Percentiles rank a stretch among this genome's conserved stretches.
phyloP scores from a whole-genome alignment of 1,140 invertebrate species.

The Acromyrmex echinatior region DNA sequence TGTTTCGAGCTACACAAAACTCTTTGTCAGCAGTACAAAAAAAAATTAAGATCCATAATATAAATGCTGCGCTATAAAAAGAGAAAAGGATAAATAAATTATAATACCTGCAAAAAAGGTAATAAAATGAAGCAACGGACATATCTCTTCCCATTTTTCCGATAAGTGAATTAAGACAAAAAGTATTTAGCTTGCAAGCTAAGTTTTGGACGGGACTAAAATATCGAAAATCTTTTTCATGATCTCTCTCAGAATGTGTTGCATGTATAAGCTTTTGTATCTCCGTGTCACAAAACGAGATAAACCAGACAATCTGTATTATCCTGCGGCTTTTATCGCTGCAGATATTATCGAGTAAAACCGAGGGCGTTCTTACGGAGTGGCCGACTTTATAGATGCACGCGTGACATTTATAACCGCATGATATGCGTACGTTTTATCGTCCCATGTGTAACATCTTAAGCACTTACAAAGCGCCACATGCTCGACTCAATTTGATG shows the following conservation, averaged over 20 bases:
- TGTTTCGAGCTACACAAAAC: too few species aligned
- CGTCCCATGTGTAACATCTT: slow-evolving; percentile 43
- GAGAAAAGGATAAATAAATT: too few species aligned
- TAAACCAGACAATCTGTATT: slow-evolving; percentile 50
- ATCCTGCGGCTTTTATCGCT: slow-evolving; percentile 19
- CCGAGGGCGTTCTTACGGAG: slow-evolving; percentile 11
- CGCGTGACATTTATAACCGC: slow-evolving; percentile 47
- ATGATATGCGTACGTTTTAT: slow-evolving; percentile 39
- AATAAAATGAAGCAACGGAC: too few species aligned
- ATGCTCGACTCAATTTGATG: slow-evolving; percentile 42
- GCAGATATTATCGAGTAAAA: slow-evolving; percentile 48
- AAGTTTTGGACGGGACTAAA: neutral
- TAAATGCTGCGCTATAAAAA: too few species aligned
- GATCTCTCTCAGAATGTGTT: neutral
- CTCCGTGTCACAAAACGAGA: neutral
- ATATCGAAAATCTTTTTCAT: neutral
- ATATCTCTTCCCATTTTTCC: too few species aligned
- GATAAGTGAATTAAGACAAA: too few species aligned
- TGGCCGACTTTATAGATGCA: slow-evolving; percentile 44
- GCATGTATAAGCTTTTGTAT: neutral
- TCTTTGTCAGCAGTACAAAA: too few species aligned
- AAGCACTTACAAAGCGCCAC: slow-evolving; percentile 32
- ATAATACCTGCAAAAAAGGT: too few species aligned
- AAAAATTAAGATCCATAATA: too few species aligned
- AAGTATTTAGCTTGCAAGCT: too few species aligned